Evolutionary conservation across 2,113 vertebrate genomes (phyloP), one percentile per base, ranked within the genome.

Genomic region (Rhombomys opimus): DNA sequence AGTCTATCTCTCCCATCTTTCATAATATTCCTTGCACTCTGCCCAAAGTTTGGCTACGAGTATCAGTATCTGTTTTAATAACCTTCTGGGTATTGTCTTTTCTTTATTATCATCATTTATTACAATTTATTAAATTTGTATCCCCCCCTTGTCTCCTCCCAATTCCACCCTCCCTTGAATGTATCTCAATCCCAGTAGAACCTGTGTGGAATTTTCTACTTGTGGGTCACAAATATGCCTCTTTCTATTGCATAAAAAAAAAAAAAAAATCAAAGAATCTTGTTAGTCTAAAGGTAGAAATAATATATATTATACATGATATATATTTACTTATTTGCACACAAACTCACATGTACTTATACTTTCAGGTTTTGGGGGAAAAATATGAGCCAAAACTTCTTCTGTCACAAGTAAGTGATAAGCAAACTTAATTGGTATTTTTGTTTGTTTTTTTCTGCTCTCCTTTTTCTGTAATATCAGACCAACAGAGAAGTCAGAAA

Each of bases 401-500:
- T 85, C 50, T 65, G 18, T 96, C 73, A 95, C 30, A 89, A 89
- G 14, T 78, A 46, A 92, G 46, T 4, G 35, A 96, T 18, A 95
- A 89, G 78, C 41, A 88, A 52, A 81, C 12, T 63, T 86, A 86
- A 30, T 18, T 72, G 1, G 0, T 1, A 46, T 76, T 63, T 67
- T 59, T 95, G 35, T 57, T 35, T 25, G 61, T 87, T 35, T 54
- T 1, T 17, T 18, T 38, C 14, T 38, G 22, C 35, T 59, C 9
- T 8, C 1, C 22, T 17, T 72, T 89, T 63, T 50, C 38, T 82
- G 30, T 78, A 73, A 95, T 92, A 90, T 32, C 91, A 89, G 50
- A 89, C 61, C 68, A 95, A 87, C 18, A 87, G 46, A 92, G 93
- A 93, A 91, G 38, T 89, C 92, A 96, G 89, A 9, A 96, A 94